Evolutionary conservation across 2,888 invertebrate genomes (phyloP), one percentile per base, ranked within the genome.

Genomic region (Folsomia candida): DNA sequence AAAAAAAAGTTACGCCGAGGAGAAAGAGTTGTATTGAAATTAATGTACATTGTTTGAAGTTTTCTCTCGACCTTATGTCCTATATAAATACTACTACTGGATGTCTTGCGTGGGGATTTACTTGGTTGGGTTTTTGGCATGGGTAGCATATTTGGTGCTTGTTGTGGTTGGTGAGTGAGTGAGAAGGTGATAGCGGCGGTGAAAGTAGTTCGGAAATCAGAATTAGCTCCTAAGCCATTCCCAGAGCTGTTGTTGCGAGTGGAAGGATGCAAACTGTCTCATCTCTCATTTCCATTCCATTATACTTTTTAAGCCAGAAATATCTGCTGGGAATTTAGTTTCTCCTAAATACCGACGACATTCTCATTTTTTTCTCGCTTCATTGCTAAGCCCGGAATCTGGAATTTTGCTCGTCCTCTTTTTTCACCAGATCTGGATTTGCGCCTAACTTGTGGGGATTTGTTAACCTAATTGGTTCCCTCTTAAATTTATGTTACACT

Each of bases 31-130:
- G 51, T 64, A 64, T 64, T 64, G 63, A 64, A 64, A 64, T 64
- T 64, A 64, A 64, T 64, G 63, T 64, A 37, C 22, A 51, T 64
- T 64, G 61, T 61, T 61, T 54, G 54, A 54, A 54, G 54, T 54
- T 60, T 22, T 60, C 60, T 60, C 6, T 61, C 28, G 28, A 61
- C 11, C 20, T 28, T 59, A 3, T 26, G n/a, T 28, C 28, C 29
- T 29, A 28, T 2, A 9, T 28, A n/a, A 28, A 6, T 18, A 25
- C n/a, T 61, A 29, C 61, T 59, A 37, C 37, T 37, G 14, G 14
- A 37, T 37, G 14, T 37, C 37, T 37, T 37, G 6, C 14, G 6
- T 37, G 37, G 37, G 14, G 4, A 37, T 14, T 37, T 37, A 37
- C 4, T 14, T 37, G 37, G 37, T 37, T 37, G 4, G 37, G 37